phyloP scores from a whole-genome alignment of 2,888 invertebrate genomes.

The Megamerina dolium region DNA sequence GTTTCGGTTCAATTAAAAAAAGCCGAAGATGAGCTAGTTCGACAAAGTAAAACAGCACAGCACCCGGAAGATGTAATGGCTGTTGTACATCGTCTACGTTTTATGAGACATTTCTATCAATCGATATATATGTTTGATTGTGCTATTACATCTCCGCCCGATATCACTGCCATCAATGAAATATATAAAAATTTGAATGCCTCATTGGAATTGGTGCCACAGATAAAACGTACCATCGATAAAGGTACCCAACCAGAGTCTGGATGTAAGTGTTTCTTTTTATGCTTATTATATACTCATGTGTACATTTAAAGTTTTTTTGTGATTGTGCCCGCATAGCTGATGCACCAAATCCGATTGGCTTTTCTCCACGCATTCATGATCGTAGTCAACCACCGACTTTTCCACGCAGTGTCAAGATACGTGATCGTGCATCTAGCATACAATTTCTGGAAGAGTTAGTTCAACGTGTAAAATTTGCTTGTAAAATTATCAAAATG shows the following conservation, averaged over 20 bases:
- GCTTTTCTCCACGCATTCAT: conserved; percentile 94
- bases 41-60: conserved; percentile 54
- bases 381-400: conserved; percentile 95
- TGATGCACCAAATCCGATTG: conserved; percentile 74
- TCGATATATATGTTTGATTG: conserved; percentile 53
- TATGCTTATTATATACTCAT: neutral
- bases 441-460: conserved; percentile 76
- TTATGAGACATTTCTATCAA: conserved; percentile 80
- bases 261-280: conserved; percentile 33
- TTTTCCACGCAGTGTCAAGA: conserved; percentile 93
- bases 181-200: conserved; percentile 75
- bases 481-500: conserved; percentile 74
- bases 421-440: conserved; percentile 62
- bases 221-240: conserved; percentile 69
- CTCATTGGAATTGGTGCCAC: conserved; percentile 75
- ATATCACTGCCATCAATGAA: conserved; percentile 58
- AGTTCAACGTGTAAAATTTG: conserved; percentile 70
- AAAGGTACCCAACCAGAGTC: conserved; percentile 65
- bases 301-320: neutral
- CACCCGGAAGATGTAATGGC: conserved; percentile 59
- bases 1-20: conserved; percentile 74
- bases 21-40: conserved; percentile 83
- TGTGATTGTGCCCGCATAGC: no score
- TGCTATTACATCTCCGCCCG: conserved; percentile 52
- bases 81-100: conserved; percentile 74